Evolutionary conservation across 2,113 vertebrate species (phyloP).

Genomic region (Stomatorhinus ivindoensis): DNA sequence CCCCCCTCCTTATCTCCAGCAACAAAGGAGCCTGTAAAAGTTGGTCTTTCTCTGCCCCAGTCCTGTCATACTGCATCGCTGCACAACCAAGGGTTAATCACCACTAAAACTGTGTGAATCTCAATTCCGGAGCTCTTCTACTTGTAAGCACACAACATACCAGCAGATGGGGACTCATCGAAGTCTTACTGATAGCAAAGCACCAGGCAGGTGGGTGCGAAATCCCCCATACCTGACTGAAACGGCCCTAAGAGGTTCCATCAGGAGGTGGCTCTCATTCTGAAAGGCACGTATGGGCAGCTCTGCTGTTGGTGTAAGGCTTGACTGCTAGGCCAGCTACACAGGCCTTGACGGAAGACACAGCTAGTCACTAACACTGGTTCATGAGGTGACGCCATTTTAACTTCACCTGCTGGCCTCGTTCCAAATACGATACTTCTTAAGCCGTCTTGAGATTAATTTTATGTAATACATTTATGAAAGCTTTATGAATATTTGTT

Average conservation of each 20-base stretch:
- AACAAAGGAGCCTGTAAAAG: background rate
- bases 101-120: background rate
- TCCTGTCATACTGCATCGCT: background rate
- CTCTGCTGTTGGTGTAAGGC: background rate
- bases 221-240: background rate
- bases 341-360: background rate
- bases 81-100: background rate
- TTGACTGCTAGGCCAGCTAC: background rate
- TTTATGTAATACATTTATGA: background rate
- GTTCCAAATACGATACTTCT: background rate
- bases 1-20: background rate
- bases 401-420: background rate
- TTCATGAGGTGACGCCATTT: background rate
- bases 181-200: background rate
- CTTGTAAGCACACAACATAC: background rate
- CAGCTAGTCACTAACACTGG: background rate
- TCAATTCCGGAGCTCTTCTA: background rate
- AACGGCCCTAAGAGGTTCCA: background rate
- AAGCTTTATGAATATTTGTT: background rate
- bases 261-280: background rate
- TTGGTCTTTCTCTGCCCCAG: background rate
- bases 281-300: too few relatives aligned
- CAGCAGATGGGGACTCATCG: background rate
- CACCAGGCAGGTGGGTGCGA: background rate
- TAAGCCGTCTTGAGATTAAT: background rate